Evolutionary conservation across 2,888 invertebrate species (phyloP), one percentile per base, ranked within the genome.

Genomic region (Drosophila fulvimacula): DNA sequence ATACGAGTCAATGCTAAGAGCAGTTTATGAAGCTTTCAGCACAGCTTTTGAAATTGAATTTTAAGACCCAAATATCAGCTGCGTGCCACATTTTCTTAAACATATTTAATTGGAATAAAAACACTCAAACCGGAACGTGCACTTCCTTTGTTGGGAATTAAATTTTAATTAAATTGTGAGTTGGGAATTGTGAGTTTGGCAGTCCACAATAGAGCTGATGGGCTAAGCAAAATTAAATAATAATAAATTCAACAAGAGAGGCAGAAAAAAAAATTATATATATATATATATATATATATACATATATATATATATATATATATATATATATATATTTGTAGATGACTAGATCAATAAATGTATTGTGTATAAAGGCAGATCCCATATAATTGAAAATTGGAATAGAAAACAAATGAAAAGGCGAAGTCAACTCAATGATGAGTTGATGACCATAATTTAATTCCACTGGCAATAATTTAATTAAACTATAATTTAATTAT

Each of bases 151-250:
- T 39, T 30, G 34, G 41, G 65, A 67, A 71, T 85, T 79, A 64
- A 38, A 68, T 73, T 79, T 72, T 69, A 82, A 82, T 82, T 82
- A 65, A 74, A 83, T 67, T 62, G 56, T 38, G 30, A 59, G 60
- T 62, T 69, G 67, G 39, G 59, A 63, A 72, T 57, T 69, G 57
- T 36, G n/a, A 65, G 69, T 57, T 69, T 55, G 27, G n/a, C 39
- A 58, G 48, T 38, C 46, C 69, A 36, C 55, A 55, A 65, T 49
- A 44, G 57, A 41, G 48, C 39, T 49, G 24, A 11, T 61, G 1
- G 30, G 56, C 36, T 46, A 48, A 59, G 52, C 32, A 53, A 81
- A 75, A 78, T 65, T 52, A 63, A 69, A 66, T 39, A 58, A 24
- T 19, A 38, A 60, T 46, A 49, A 17, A 70, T 27, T 55, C 64